Evolutionary conservation across 64 coral and sea anemone genomes (phyloP).

Genomic region (Astreopora myriophthalma): DNA sequence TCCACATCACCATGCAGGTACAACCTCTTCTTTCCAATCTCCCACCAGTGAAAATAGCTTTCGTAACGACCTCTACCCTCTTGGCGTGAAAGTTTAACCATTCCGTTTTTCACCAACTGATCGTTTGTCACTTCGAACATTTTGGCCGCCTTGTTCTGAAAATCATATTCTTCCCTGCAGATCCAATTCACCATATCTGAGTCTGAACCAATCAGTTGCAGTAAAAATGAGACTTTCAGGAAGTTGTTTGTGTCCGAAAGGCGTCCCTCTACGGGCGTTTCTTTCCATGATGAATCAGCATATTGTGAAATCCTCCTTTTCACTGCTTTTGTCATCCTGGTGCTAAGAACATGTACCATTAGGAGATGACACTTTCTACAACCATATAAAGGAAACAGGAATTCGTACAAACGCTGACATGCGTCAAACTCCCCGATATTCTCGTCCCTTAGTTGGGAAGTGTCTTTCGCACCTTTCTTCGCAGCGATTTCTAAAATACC

Average conservation of each 20-base stretch:
- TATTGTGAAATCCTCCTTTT: slow-evolving; percentile 38
- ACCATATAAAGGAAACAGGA: slow-evolving; percentile 67
- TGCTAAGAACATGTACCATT: background rate
- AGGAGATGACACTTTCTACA: slow-evolving; percentile 3
- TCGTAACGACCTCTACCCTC: background rate
- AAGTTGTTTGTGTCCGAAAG: slow-evolving; percentile 63
- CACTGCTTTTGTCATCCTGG: slow-evolving; percentile 26
- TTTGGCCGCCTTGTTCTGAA: background rate
- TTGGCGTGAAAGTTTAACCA: background rate
- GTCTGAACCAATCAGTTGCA: slow-evolving; percentile 38
- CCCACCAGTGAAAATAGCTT: slow-evolving; percentile 55
- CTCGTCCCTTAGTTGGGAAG: background rate
- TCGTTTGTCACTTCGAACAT: background rate
- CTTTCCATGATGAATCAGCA: slow-evolving; percentile 43
- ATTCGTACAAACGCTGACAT: slow-evolving; percentile 45
- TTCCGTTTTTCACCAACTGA: slow-evolving; percentile 33
- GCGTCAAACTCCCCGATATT: slow-evolving; percentile 23
- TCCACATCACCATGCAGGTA: slow-evolving; percentile 54
- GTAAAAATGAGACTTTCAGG: slow-evolving; percentile 59
- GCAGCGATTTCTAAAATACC: background rate
- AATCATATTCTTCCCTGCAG: slow-evolving; percentile 38
- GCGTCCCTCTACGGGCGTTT: background rate
- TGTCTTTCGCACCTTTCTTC: background rate
- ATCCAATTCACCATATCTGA: background rate
- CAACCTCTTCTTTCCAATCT: slow-evolving; percentile 34